Base-by-base conservation (phyloP, 2,113 vertebrate species). In the Pseudolaguvia tuberculata region DNA sequence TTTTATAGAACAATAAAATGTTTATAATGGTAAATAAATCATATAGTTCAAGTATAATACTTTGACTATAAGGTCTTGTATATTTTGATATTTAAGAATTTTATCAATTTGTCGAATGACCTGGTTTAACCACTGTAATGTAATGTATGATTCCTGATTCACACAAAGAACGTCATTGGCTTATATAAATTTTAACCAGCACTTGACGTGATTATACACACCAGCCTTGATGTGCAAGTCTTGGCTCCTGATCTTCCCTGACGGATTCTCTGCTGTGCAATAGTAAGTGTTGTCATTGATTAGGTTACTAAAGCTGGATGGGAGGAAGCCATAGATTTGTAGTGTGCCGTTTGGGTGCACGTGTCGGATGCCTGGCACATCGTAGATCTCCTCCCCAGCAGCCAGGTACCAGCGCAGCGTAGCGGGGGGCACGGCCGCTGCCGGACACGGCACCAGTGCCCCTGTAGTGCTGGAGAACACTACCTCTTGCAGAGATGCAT, bases 401-500 rank as follows among this genome's bases (percentile, higher is more conserved):
- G 95, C 94, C 85, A 98, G 92, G 89, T 99, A 98, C 97, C 97
- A 99, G 91, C 94, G 94, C 89, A 98, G 93, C 80, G 93, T 93
- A 89, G 95, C 94, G 79, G 95, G 95, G 80, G 94, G 91, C 65
- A 94, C 91, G 63, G 95, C 97, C 84, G 94, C 95, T 79, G 96
- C 96, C n/a, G 96, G 96, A 91, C 96, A 99, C 91, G 97, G 95
- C 90, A 98, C 96, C 88, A 96, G 82, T 13, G 94, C 96, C 94
- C 97, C 97, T 90, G 95, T 96, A 89, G 95, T 98, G 92, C 96
- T 99, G 86, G 97, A 96, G 87, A 99, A 99, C 91, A 99, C 95
- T 98, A 99, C 95, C 96, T 98, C 96, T 98, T 99, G 97, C 94
- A 99, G 86, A 95, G 97, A 97, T 96, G 95, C 96, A 98, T 99